Conservation (phyloP, 1,140 invertebrate species). For the Drosophila aff. region DNA sequence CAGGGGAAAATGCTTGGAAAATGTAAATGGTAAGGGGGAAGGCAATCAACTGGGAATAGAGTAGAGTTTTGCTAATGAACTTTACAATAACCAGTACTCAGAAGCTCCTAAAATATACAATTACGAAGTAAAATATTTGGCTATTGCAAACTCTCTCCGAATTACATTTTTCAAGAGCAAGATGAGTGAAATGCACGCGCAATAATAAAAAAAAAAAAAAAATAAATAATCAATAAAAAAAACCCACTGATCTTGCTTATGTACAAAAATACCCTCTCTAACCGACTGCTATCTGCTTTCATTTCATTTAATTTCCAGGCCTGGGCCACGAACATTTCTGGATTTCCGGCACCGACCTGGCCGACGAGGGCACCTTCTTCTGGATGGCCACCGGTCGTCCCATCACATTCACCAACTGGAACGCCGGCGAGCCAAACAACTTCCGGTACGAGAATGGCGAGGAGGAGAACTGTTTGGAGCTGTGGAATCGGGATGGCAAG, state of each 20-base stretch:
- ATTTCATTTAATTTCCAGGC: conserved; percentile 86
- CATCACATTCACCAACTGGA: conserved; percentile 96
- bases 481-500: conserved; percentile 96
- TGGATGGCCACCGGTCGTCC: conserved; percentile 96
- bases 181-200: too few relatives aligned
- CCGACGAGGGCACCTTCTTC: conserved; percentile 95
- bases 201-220: too few relatives aligned
- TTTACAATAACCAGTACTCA: background rate
- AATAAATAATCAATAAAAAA: too few relatives aligned
- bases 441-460: conserved; percentile 96
- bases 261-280: background rate
- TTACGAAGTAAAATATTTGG: background rate
- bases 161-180: too few relatives aligned
- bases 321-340: conserved; percentile 96
- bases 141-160: too few relatives aligned
- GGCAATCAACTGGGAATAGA: background rate
- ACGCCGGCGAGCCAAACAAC: conserved; percentile 95
- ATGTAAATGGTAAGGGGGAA: conserved; percentile 1
- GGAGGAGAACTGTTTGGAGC: conserved; percentile 95
- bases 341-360: conserved; percentile 96
- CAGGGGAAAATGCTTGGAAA: conserved; percentile 1
- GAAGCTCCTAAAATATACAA: background rate
- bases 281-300: background rate
- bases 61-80: background rate
- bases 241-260: too few relatives aligned